A percentile compares a stretch with the other conserved stretches of the same genome.
phyloP scores from a whole-genome alignment of 2,797 vertebrate species.

The Aselliscus stoliczkanus region DNA sequence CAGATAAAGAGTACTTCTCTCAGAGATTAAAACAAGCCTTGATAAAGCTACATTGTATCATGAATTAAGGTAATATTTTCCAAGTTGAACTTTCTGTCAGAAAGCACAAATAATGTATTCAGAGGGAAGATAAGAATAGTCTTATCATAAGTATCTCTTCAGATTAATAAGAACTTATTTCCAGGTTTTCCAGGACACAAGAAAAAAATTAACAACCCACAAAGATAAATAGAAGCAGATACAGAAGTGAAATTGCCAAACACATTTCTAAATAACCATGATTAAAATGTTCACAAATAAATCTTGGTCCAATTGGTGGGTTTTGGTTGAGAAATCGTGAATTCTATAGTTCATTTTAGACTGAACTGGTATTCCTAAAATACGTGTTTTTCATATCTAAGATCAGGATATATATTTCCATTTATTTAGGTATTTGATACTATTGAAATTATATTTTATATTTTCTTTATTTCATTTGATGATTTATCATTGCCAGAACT shows the following conservation, averaged over 20 bases:
- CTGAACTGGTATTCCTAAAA: neutral
- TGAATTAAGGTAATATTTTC: neutral
- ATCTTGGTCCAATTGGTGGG: neutral
- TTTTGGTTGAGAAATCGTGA: neutral
- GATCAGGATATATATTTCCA: neutral
- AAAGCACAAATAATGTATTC: neutral
- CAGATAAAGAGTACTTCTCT: neutral
- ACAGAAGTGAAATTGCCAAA: neutral
- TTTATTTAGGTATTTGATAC: neutral
- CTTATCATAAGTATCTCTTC: neutral
- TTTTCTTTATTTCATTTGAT: neutral
- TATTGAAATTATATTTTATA: neutral
- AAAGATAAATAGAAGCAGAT: neutral
- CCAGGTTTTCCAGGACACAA: neutral
- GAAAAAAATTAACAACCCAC: neutral
- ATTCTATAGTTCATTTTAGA: neutral
- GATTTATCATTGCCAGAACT: neutral
- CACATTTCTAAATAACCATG: neutral
- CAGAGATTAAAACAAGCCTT: neutral
- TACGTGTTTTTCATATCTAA: neutral
- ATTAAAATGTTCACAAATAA: neutral
- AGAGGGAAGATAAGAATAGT: neutral
- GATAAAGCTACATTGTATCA: neutral
- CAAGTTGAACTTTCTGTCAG: neutral
- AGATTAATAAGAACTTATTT: neutral